Evolutionary conservation across 2,113 vertebrate species (phyloP), one percentile per base, ranked within the genome.

Genomic region (Lepidothrix coronata): DNA sequence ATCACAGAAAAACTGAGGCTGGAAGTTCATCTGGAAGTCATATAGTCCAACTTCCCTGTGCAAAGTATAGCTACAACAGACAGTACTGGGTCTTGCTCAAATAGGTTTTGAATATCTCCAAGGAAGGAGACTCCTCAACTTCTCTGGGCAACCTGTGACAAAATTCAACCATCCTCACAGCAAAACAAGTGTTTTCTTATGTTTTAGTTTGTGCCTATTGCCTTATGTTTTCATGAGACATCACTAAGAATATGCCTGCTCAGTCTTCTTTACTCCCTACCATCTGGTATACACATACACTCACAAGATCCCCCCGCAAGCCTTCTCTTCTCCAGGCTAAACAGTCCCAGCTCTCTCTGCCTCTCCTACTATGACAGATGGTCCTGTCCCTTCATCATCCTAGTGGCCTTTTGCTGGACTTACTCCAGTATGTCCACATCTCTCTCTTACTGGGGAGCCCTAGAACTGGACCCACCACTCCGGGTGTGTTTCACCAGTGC

Each of bases 291-390:
- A 59, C 7, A 33, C 21, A 41, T 30, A 85, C 52, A 74, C n/a
- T 80, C 10, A 0, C 39, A 73, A 87, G 59, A 93, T 66, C 15
- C 59, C 68, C 59, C 30, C 13, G 37, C 13, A 37, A 95, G 94
- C 90, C 33, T 86, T 89, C 55, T 52, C 79, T 88, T 92, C 84
- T 65, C 12, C 65, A 70, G 73, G 88, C 88, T 87, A 65, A 95
- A 93, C 41, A 93, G 49, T 54, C 12, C 0, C 76, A 81, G 46
- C 63, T 85, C 75, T 79, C 67, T 79, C 67, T 83, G 89, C 13
- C 44, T 76, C 80, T 73, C 63, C 39, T n/a, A 73, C 12, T 16
- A 70, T 3, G 7, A 91, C 88, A 95, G 81, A 94, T 87, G 95
- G 80, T 52, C 59, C 58, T 52, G 44, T 35, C 35, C 44, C 65